Evolutionary conservation across 2,113 vertebrate genomes (phyloP).

Genomic region (Indicator indicator): DNA sequence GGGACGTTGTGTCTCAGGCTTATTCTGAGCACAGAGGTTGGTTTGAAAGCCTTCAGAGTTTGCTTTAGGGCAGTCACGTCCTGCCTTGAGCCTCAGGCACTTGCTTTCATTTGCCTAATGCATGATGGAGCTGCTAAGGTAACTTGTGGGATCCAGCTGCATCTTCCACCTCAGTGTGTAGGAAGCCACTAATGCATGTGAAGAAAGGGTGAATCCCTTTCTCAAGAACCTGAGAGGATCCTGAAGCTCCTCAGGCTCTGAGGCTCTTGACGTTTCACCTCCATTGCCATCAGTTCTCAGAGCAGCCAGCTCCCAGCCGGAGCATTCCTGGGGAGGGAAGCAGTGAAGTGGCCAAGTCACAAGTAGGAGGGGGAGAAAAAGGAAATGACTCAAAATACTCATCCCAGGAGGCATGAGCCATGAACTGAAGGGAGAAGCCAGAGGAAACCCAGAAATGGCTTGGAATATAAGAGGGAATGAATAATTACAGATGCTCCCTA

Average conservation of each 20-base stretch:
- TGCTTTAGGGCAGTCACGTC: background rate
- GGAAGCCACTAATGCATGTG: background rate
- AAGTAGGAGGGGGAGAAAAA: background rate
- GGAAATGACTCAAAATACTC: slow-evolving; percentile 8
- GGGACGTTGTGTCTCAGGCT: background rate
- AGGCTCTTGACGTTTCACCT: background rate
- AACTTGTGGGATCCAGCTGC: background rate
- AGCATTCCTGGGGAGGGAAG: background rate
- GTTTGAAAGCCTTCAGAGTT: background rate
- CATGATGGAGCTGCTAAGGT: background rate
- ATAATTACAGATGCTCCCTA: background rate
- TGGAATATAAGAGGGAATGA: background rate
- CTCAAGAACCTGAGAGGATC: background rate
- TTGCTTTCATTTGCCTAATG: background rate
- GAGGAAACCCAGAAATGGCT: background rate
- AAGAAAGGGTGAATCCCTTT: background rate
- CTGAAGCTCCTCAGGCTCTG: background rate
- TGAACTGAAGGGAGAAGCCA: background rate
- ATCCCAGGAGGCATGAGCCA: background rate
- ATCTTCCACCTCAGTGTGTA: background rate
- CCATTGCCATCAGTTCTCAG: background rate
- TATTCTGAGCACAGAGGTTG: background rate
- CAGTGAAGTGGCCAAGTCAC: background rate
- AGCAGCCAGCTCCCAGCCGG: background rate
- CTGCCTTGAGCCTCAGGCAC: background rate